phyloP scores from a whole-genome alignment of 2,888 invertebrate species.

The Phortica okadai region DNA sequence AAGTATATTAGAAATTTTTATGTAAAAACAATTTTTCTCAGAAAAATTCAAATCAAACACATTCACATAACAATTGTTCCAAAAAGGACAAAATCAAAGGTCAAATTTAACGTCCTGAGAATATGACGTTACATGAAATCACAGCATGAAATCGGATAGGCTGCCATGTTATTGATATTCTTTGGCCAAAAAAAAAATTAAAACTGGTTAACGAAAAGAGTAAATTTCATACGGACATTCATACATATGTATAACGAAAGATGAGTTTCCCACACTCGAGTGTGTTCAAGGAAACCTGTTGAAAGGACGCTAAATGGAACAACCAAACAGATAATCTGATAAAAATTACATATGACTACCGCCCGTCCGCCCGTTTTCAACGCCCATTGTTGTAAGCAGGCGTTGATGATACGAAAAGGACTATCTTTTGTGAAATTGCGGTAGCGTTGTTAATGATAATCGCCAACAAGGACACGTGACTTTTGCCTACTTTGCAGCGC shows the following conservation, averaged over 20 bases:
- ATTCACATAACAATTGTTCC: background rate
- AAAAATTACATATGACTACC: constrained; percentile 58
- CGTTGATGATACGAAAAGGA: constrained; percentile 39
- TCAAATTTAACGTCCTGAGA: constrained; percentile 63
- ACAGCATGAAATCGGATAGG: constrained; percentile 67
- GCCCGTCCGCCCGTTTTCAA: constrained; percentile 50
- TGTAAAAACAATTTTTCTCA: too few species aligned
- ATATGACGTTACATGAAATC: constrained; percentile 61
- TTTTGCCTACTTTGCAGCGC: constrained; percentile 39
- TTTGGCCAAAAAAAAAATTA: background rate
- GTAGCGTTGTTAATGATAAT: constrained; percentile 37
- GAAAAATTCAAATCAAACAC: too few species aligned
- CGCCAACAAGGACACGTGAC: constrained; percentile 59
- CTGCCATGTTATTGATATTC: constrained; percentile 18
- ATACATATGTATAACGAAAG: constrained; percentile 34
- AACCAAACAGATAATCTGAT: constrained; percentile 61
- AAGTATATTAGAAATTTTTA: too few species aligned
- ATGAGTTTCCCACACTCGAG: constrained; percentile 60
- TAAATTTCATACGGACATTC: constrained; percentile 7
- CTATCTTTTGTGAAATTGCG: constrained; percentile 54
- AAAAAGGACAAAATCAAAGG: background rate
- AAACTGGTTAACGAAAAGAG: constrained; percentile 14
- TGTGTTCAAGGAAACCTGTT: constrained; percentile 57
- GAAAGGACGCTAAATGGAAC: constrained; percentile 48
- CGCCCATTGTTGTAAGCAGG: constrained; percentile 19